Conservation (phyloP, 2,797 vertebrate genomes). For the Pangasius djambal region DNA sequence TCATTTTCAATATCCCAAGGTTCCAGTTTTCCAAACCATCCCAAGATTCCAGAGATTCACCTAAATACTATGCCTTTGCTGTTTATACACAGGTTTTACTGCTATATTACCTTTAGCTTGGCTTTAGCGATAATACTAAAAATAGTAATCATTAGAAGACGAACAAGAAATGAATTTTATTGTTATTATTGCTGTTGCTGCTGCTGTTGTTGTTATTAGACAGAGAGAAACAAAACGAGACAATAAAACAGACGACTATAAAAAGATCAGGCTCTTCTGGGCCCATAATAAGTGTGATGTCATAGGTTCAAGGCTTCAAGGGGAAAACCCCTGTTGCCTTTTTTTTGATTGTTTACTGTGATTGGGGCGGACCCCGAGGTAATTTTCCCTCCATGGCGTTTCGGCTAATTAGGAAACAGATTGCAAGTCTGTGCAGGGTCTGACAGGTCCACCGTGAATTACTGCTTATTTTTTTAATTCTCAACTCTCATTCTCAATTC, state of each 20-base stretch:
- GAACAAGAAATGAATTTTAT: background rate
- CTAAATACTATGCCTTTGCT: background rate
- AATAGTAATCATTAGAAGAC: background rate
- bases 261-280: background rate
- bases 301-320: background rate
- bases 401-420: background rate
- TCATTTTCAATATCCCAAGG: too few species aligned
- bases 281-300: background rate
- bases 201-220: background rate
- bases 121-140: background rate
- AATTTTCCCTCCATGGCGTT: background rate
- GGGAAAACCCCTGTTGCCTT: background rate
- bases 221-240: background rate
- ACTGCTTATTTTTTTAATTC: background rate
- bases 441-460: background rate
- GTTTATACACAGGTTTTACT: background rate
- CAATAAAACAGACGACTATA: background rate
- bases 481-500: background rate
- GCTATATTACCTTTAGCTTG: background rate
- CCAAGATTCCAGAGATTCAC: background rate
- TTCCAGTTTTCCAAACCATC: too few species aligned
- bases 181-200: background rate
- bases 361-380: background rate
- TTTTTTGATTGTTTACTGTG: background rate
- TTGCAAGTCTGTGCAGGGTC: background rate